phyloP scores from a whole-genome alignment of 1,140 invertebrate genomes.

The Macrosteles quadrilineatus region DNA sequence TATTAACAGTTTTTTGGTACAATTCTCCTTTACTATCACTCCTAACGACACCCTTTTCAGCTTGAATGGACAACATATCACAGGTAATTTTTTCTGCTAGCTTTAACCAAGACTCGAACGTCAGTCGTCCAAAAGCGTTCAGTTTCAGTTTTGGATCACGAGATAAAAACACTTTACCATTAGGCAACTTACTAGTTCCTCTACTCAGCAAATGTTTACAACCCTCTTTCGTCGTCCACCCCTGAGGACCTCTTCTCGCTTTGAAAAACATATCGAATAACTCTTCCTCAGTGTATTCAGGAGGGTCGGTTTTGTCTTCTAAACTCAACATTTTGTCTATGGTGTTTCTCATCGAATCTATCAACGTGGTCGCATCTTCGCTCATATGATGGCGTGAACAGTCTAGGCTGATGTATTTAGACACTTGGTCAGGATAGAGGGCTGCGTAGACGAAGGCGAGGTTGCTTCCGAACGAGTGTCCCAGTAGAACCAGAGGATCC shows the following conservation, averaged over 20 bases:
- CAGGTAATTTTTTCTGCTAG: slow-evolving; percentile 35
- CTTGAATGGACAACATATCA: slow-evolving; percentile 26
- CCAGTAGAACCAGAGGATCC: slow-evolving; percentile 67
- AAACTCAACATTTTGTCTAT: slow-evolving; percentile 42
- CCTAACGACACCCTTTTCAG: slow-evolving; percentile 26
- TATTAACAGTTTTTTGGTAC: slow-evolving; percentile 18
- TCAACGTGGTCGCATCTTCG: slow-evolving; percentile 38
- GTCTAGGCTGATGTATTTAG: slow-evolving; percentile 71
- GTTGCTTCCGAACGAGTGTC: slow-evolving; percentile 79
- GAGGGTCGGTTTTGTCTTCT: slow-evolving; percentile 40
- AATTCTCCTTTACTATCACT: slow-evolving; percentile 8
- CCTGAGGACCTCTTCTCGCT: slow-evolving; percentile 51
- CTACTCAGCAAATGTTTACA: slow-evolving; percentile 69
- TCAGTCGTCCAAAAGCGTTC: slow-evolving; percentile 33
- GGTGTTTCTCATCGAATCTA: slow-evolving; percentile 40
- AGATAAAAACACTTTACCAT: slow-evolving; percentile 60
- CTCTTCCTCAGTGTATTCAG: slow-evolving; percentile 54
- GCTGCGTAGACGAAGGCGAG: slow-evolving; percentile 77
- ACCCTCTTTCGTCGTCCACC: slow-evolving; percentile 49
- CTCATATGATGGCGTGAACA: slow-evolving; percentile 50
- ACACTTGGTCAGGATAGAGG: slow-evolving; percentile 70
- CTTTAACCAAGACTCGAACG: slow-evolving; percentile 39
- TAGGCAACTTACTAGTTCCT: slow-evolving; percentile 57
- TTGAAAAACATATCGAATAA: slow-evolving; percentile 67
- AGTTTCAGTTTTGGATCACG: slow-evolving; percentile 66